These are phyloP conservation scores for Sebastes nivosus DNA, from an alignment of 2,797 vertebrate species.

Conservation along the genomic window DNA sequence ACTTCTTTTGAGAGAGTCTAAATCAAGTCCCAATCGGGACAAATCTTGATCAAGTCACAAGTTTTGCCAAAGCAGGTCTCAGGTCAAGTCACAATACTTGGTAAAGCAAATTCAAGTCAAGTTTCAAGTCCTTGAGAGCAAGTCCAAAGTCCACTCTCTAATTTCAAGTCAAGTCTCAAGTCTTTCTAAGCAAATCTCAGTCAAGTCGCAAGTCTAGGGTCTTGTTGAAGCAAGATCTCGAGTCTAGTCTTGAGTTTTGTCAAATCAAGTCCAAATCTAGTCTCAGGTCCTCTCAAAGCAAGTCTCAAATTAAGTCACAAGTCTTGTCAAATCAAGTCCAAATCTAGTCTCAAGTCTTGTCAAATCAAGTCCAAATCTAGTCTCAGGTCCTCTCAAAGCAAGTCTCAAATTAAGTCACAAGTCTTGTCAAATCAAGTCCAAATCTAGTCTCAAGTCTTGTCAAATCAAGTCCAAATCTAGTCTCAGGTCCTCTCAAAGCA, in stretches of 20 bases:
- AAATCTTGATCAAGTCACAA: neutral
- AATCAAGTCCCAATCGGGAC: neutral
- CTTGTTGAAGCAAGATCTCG: neutral
- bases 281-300: neutral
- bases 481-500: neutral
- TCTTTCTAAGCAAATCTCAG: neutral
- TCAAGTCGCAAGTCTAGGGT: neutral
- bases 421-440: neutral
- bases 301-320: neutral
- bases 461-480: neutral
- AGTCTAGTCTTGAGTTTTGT: neutral
- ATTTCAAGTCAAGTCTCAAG: neutral
- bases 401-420: too few relatives aligned
- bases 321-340: neutral
- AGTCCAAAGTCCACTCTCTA: neutral
- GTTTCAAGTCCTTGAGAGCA: neutral
- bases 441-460: neutral
- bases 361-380: neutral
- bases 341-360: neutral
- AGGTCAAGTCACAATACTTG: too few relatives aligned
- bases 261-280: neutral
- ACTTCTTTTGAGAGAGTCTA: neutral
- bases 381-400: neutral
- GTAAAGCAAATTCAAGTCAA: neutral
- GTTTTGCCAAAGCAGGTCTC: neutral